A percentile compares a stretch with the other conserved stretches of the same genome.
These are phyloP conservation scores for Tetropium fuscum DNA, from an alignment of 2,888 invertebrate genomes.

Conservation along the genomic window DNA sequence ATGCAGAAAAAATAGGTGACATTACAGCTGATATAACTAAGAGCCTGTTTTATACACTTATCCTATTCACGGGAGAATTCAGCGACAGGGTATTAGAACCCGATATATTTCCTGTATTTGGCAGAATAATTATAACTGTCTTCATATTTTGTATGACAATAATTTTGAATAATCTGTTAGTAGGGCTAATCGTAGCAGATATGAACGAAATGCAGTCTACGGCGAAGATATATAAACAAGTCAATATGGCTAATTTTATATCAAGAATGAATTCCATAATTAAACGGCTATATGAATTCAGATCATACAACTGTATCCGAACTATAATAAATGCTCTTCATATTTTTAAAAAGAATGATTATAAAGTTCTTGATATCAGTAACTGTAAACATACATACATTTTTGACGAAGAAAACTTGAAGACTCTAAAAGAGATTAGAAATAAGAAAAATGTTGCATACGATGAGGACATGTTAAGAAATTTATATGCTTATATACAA, in stretches of 20 bases:
- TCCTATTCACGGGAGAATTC: conserved; percentile 51
- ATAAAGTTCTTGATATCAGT: conserved; percentile 31
- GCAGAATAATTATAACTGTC: conserved; percentile 45
- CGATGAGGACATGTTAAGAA: conserved; percentile 11
- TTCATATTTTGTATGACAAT: conserved; percentile 53
- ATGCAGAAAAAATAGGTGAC: neutral
- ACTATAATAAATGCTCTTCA: conserved; percentile 28
- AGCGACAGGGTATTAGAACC: conserved; percentile 44
- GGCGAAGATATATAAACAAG: conserved; percentile 45
- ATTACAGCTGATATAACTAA: conserved; percentile 32
- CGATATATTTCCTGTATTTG: conserved; percentile 43
- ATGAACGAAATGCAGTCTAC: conserved; percentile 48
- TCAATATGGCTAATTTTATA: conserved; percentile 47
- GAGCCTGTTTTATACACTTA: conserved; percentile 46
- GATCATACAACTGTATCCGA: conserved; percentile 25
- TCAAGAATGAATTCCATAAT: conserved; percentile 40
- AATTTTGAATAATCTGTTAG: conserved; percentile 51
- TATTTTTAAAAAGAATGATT: conserved; percentile 34
- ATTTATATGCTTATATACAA: conserved; percentile 6
- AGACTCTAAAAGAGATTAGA: conserved; percentile 35
- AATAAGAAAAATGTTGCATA: conserved; percentile 26
- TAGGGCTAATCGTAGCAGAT: conserved; percentile 52
- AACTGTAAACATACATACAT: conserved; percentile 20
- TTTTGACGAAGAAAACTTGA: conserved; percentile 43
- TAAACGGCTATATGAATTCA: conserved; percentile 37